Evolutionary conservation across 2,888 invertebrate genomes (phyloP), one percentile per base, ranked within the genome.

Genomic region (Ferrisia virgata): DNA sequence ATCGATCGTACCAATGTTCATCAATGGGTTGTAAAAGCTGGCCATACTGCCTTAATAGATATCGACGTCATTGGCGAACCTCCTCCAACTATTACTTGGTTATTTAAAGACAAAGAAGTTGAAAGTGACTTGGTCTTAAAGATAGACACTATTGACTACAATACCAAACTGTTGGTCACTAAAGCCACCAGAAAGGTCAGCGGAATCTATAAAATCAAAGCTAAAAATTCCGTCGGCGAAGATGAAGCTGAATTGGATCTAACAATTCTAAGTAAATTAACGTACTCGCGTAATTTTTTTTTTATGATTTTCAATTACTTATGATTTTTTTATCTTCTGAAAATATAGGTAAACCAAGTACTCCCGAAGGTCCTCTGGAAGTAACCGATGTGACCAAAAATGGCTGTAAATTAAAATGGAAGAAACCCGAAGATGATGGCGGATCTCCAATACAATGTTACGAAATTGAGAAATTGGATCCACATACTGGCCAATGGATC

Each of bases 361-460:
- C 88, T 85, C 91, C 91, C 4, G 90, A 91, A 88, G 98, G 97
- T 81, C 98, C 98, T 0, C 89, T 98, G 86, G 95, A 96, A 86
- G 95, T 97, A 8, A 91, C 93, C 3, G 95, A 97, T 88, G 92
- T 98, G 31, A 96, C 95, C 15, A 97, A 97, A 90, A 95, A 94
- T 88, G 95, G 96, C 39, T 97, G 96, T 89, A 95, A 95, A 86
- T 91, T 98, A 5, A 92, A 94, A 85, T 98, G 97, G 97, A 92
- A 96, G 88, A 96, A 96, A 88, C 97, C 97, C 0, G 95, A 96
- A 86, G 98, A 99, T 88, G 98, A 99, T 87, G 99, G 99, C 85
- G 99, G 99, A 31, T 90, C 93, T 40, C 97, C 97, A 64, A 93
- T 99, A 86, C 96, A 97, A 86, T 95, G 96, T 88, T 98, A 98